Conservation (phyloP, 2,113 vertebrate genomes). For the Lates calcarifer region DNA sequence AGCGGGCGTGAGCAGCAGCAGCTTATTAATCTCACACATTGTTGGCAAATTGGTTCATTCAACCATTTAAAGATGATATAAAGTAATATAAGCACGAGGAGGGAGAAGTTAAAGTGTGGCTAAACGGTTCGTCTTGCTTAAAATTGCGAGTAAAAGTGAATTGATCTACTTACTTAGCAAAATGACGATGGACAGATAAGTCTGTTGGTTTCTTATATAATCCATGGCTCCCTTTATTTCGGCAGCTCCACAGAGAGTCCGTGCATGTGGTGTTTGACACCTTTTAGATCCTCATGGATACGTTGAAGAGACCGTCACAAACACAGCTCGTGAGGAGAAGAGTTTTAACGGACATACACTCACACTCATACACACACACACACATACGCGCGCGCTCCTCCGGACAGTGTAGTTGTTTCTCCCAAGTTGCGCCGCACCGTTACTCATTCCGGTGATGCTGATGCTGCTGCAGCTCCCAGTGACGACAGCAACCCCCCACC, state of each 20-base stretch:
- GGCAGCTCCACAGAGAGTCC: slow-evolving; percentile 49
- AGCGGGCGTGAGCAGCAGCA: neutral
- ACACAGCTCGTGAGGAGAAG: slow-evolving; percentile 17
- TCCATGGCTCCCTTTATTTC: slow-evolving; percentile 78
- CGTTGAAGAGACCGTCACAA: neutral
- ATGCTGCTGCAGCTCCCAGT: slow-evolving; percentile 75
- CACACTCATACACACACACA: neutral
- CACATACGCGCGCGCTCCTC: slow-evolving; percentile 28
- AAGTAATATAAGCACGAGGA: neutral
- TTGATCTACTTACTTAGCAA: slow-evolving; percentile 75
- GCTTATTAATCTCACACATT: neutral
- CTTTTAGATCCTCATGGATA: slow-evolving; percentile 69
- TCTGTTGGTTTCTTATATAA: slow-evolving; percentile 56
- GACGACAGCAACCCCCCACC: slow-evolving; percentile 42
- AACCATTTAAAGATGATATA: neutral
- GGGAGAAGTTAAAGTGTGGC: neutral
- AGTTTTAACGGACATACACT: neutral
- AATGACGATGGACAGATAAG: slow-evolving; percentile 68
- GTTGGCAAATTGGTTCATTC: neutral
- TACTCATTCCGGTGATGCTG: slow-evolving; percentile 79
- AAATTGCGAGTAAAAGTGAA: slow-evolving; percentile 9
- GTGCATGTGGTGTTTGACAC: slow-evolving; percentile 31
- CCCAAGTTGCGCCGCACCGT: slow-evolving; percentile 73
- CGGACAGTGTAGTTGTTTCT: slow-evolving; percentile 52
- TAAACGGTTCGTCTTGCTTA: neutral